phyloP scores from a whole-genome alignment of 2,113 vertebrate genomes.

The Emydocephalus ijimae region DNA sequence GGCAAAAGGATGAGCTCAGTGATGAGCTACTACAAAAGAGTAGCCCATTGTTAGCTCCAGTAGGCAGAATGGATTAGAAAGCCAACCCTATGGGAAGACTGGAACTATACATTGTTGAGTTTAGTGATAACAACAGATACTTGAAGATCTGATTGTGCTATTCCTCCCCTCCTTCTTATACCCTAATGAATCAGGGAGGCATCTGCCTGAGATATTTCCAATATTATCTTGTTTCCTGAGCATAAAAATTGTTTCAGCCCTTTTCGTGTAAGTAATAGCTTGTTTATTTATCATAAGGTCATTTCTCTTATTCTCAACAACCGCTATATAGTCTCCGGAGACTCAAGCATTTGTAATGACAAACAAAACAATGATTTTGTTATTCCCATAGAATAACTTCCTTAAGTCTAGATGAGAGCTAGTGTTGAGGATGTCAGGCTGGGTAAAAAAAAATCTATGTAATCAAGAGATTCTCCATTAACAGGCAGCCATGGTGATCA shows the following conservation, averaged over 20 bases:
- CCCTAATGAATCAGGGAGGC: not conserved
- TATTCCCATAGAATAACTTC: not conserved
- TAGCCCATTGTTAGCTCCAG: not conserved
- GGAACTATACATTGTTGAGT: not conserved
- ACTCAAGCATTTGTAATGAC: not conserved
- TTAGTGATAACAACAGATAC: not conserved
- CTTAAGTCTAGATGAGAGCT: not conserved
- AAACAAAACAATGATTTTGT: not conserved
- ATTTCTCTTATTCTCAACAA: not conserved
- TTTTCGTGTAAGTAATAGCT: not conserved
- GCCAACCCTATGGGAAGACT: not conserved
- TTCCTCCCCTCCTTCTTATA: not conserved
- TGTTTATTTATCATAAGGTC: not conserved
- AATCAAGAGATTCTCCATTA: not conserved
- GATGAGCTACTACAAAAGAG: slow-evolving; percentile 11
- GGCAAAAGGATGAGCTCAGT: slow-evolving; percentile 21
- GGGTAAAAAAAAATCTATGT: not conserved
- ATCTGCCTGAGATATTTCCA: not conserved
- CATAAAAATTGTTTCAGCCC: not conserved
- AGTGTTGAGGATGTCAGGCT: not conserved
- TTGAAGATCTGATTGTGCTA: not conserved
- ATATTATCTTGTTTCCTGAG: not conserved
- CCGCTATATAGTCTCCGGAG: not conserved
- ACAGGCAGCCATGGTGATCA: not conserved
- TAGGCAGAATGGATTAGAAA: not conserved